Conservation (phyloP, 1,140 invertebrate genomes). For the Mercenaria mercenaria region DNA sequence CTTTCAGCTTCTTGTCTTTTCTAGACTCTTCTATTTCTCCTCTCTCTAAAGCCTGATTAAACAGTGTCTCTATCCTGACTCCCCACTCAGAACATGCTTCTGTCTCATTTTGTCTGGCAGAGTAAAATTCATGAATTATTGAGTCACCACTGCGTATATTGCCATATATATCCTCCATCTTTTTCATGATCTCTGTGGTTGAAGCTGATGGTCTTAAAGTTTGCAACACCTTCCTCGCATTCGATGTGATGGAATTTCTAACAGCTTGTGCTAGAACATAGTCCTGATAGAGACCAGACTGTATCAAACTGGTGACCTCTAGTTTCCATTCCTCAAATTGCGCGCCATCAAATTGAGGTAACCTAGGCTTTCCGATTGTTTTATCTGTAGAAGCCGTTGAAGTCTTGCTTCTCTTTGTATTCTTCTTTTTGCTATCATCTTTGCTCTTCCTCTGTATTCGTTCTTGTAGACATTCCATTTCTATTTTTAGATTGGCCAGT, state of each 20-base stretch:
- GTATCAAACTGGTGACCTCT: constrained; percentile 5
- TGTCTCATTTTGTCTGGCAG: constrained; percentile 4
- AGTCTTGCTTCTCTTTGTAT: background rate
- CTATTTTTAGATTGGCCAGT: background rate
- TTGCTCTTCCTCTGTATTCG: background rate
- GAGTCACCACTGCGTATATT: constrained; percentile 18
- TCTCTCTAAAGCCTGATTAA: constrained; percentile 7
- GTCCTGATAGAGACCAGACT: background rate
- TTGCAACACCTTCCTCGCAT: constrained; percentile 19
- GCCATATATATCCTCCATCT: constrained; percentile 38
- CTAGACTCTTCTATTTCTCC: background rate
- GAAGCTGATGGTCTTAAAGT: background rate
- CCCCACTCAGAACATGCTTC: constrained; percentile 11
- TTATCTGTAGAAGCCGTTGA: background rate
- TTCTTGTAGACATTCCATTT: background rate
- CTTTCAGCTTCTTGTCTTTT: background rate
- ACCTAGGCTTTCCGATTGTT: background rate
- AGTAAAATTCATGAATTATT: constrained; percentile 34
- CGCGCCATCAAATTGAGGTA: background rate
- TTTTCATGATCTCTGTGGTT: constrained; percentile 15
- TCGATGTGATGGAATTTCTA: background rate
- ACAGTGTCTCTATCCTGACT: constrained; percentile 34
- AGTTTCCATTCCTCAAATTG: constrained; percentile 43
- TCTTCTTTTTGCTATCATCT: background rate
- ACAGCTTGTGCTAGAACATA: background rate